These are phyloP conservation scores for Lacanobia wlatinum DNA, from an alignment of 2,888 invertebrate species.

Conservation along the genomic window DNA sequence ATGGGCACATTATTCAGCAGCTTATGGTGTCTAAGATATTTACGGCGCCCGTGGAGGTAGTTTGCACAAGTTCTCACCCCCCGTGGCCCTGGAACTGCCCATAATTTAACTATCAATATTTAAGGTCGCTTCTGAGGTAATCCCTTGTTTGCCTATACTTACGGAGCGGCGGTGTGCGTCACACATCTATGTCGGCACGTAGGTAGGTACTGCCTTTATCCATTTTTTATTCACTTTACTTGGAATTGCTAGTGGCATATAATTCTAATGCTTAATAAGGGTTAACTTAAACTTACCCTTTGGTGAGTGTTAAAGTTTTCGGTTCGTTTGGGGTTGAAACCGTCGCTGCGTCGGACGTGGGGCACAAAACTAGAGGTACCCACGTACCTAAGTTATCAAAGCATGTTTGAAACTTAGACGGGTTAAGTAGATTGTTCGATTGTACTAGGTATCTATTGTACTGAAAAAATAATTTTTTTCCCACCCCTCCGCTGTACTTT, in stretches of 20 bases:
- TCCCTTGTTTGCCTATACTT: constrained; percentile 43
- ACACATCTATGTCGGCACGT: constrained; percentile 28
- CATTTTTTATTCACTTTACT: constrained; percentile 23
- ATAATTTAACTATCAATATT: constrained; percentile 57
- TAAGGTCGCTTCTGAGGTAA: constrained; percentile 43
- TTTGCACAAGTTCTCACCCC: constrained; percentile 40
- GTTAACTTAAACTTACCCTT: background rate
- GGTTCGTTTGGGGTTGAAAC: background rate
- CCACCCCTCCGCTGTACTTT: no score
- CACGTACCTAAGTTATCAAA: no score
- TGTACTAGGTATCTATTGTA: no score
- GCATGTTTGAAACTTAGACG: no score
- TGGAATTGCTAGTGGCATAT: background rate
- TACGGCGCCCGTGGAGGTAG: constrained; percentile 12
- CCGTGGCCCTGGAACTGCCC: constrained; percentile 26
- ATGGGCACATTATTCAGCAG: constrained; percentile 33
- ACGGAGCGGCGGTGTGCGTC: constrained; percentile 41
- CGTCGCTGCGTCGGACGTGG: background rate
- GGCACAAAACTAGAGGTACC: background rate
- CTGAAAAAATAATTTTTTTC: no score
- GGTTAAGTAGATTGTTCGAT: no score
- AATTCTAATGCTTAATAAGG: background rate
- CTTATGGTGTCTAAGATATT: constrained; percentile 41
- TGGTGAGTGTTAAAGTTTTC: background rate
- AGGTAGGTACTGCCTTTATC: background rate